Evolutionary conservation across 23 tunicate species (phyloP).

Genomic region (Botrylloides violaceus): DNA sequence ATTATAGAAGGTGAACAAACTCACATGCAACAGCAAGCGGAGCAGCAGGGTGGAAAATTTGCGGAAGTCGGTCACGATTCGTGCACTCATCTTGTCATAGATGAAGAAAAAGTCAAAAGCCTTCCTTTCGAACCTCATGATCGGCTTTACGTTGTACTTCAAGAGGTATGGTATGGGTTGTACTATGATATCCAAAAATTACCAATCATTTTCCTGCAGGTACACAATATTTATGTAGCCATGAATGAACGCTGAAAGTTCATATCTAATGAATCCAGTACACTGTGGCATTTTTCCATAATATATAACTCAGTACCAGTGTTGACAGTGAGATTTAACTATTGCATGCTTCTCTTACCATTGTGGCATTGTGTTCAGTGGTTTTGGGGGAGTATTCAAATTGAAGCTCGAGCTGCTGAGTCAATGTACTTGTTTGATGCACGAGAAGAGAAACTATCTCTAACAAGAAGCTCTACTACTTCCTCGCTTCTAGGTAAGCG

Average conservation of each 20-base stretch:
- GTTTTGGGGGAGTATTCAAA: conserved; percentile 98
- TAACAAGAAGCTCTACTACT: conserved; percentile 64
- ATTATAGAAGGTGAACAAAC: conserved; percentile 38
- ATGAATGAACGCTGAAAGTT: not conserved
- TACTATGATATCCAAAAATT: too few relatives aligned
- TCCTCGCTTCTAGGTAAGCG: conserved; percentile 83
- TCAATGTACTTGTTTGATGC: conserved; percentile 57
- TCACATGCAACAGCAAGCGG: conserved; percentile 82
- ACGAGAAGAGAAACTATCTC: conserved; percentile 33
- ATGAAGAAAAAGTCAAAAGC: conserved; percentile 36
- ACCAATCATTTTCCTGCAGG: too few relatives aligned
- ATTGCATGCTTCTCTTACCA: too few relatives aligned
- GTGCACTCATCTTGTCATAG: conserved; percentile 78
- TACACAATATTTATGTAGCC: not conserved
- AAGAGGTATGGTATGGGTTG: conserved; percentile 65
- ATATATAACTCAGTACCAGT: too few relatives aligned
- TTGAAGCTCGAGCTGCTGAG: conserved; percentile 89
- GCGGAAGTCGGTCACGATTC: conserved; percentile 40
- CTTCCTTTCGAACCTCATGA: conserved; percentile 58
- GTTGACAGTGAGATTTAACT: too few relatives aligned
- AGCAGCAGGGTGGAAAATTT: conserved; percentile 41
- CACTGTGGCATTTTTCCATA: not conserved
- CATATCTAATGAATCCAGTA: not conserved
- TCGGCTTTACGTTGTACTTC: conserved; percentile 49
- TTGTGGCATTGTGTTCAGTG: conserved; percentile 73